Evolutionary conservation across 2,113 vertebrate genomes (phyloP).

Genomic region (Xenotilapia leptura): DNA sequence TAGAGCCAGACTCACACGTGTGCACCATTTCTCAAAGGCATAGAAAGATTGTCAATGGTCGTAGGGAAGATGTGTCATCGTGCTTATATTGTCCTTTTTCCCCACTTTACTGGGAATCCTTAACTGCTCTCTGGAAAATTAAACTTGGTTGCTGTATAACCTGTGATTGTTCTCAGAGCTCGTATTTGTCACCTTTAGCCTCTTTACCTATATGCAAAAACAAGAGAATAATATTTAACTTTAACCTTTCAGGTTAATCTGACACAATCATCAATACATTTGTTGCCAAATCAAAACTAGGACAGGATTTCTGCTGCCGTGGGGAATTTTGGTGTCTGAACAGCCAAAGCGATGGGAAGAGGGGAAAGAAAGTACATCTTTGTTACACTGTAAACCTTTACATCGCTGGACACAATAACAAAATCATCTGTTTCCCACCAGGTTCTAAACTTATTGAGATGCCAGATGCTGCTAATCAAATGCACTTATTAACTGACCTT

Average conservation of each 20-base stretch:
- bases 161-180: neutral
- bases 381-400: neutral
- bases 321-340: fast-evolving
- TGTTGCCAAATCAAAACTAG: neutral
- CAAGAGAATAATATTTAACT: neutral
- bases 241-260: neutral
- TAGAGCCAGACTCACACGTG: neutral
- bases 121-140: neutral
- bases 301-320: neutral
- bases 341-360: neutral
- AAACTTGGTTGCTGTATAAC: neutral
- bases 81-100: neutral
- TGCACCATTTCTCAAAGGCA: neutral
- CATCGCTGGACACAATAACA: neutral
- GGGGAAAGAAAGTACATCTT: neutral
- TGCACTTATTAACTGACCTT: neutral
- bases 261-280: neutral
- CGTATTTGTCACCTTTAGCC: neutral
- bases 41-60: neutral
- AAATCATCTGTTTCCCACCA: neutral
- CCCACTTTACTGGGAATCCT: neutral
- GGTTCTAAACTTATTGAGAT: neutral
- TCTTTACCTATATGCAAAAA: neutral
- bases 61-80: neutral
- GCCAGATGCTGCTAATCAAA: neutral